Percentiles rank a stretch among this genome's conserved stretches.
phyloP scores from a whole-genome alignment of 2,888 invertebrate species.

The Dilophus febrilis region DNA sequence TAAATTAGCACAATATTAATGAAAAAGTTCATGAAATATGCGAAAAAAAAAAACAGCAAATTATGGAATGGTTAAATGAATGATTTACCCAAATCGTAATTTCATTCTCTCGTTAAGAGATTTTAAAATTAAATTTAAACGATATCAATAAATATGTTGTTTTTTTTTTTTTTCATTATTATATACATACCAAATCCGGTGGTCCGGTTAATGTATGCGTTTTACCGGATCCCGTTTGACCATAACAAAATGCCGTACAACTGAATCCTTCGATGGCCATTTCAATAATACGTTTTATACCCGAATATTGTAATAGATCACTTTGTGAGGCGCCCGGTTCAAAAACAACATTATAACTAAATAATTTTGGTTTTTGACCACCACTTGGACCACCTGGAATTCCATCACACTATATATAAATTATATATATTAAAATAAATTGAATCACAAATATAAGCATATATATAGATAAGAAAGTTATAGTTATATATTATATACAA shows the following conservation, averaged over 20 bases:
- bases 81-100: too few relatives aligned
- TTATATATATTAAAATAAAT: not conserved
- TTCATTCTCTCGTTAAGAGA: too few relatives aligned
- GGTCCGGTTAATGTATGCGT: slow-evolving; percentile 91
- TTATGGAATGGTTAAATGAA: too few relatives aligned
- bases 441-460: not conserved
- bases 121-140: not conserved
- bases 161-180: too few relatives aligned
- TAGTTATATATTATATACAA: not conserved
- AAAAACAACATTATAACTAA: slow-evolving; percentile 88
- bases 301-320: slow-evolving; percentile 79
- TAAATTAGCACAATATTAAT: too few relatives aligned
- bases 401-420: slow-evolving; percentile 30
- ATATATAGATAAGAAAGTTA: not conserved
- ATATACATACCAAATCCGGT: slow-evolving; percentile 66
- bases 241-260: slow-evolving; percentile 89
- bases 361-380: slow-evolving; percentile 63
- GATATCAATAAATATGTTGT: too few relatives aligned
- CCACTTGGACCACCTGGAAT: slow-evolving; percentile 32
- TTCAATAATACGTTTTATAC: slow-evolving; percentile 75
- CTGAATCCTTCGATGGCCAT: slow-evolving; percentile 91
- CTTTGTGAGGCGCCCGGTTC: slow-evolving; percentile 71
- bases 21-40: too few relatives aligned
- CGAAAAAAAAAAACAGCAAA: too few relatives aligned
- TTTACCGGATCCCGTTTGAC: slow-evolving; percentile 93